Base-by-base conservation (phyloP, 2,888 invertebrate genomes). In the Laothoe populi region DNA sequence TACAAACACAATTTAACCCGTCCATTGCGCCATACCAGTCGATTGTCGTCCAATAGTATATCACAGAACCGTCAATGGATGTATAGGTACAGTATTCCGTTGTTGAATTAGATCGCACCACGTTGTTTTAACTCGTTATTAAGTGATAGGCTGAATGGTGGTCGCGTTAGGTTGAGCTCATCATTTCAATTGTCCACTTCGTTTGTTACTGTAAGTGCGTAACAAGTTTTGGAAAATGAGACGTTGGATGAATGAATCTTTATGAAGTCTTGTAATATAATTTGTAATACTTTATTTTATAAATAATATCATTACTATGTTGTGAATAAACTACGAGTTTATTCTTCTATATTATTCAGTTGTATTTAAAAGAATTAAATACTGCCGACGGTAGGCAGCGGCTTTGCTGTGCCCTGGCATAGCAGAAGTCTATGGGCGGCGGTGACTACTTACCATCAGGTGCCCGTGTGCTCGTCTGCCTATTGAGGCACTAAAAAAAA, bases 121-220 rank as follows among this genome's bases (percentile, higher is more conserved):
- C 65, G 44, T 68, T 66, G 65, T 59, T 65, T 71, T 59, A 68
- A 72, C 69, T 21, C 53, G 19, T 74, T 74, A 74, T 73, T 73
- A 75, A 77, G 74, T 75, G 72, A 74, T 74, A 71, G 72, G 69
- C 65, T 68, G 66, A 64, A 64, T 68, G 62, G 69, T 66, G 70
- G 70, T 69, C 67, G 68, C 69, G 70, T 73, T 69, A 69, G 74
- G 73, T 70, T 57, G 49, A 59, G 65, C 61, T 74, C 72, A 71
- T 74, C 70, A 73, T 72, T 74, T 72, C 31, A 46, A 57, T 59
- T 61, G 61, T 46, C 53, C 53, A 35, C 35, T 53, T 53, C 21
- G 40, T 60, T 53, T 23, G 53, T 40, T 23, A 53, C 44, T 53
- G 49, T 60, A 60, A 42, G 44, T 61, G 60, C 58, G 57, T 59